Conservation (phyloP, 37 sponge, comb jelly and placozoan genomes). For the Tethya wilhelma region DNA sequence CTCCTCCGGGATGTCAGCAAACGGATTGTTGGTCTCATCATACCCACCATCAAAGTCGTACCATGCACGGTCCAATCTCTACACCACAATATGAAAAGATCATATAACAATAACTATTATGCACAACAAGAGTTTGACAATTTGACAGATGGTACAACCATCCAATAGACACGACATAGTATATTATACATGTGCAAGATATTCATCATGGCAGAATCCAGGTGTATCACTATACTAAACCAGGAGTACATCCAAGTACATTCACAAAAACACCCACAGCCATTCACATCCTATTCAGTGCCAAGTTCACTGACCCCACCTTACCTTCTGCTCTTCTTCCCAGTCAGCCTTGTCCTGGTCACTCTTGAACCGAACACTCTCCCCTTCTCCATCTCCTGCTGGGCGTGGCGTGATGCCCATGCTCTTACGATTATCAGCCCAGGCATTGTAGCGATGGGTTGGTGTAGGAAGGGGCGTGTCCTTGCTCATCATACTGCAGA, state of each 20-base stretch:
- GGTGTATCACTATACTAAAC: too few species aligned
- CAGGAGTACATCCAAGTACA: neutral
- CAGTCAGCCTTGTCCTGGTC: constrained; percentile 58
- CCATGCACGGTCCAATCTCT: constrained; percentile 98
- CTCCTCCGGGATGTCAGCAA: constrained; percentile 92
- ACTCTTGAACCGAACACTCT: constrained; percentile 17
- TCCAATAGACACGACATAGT: too few species aligned
- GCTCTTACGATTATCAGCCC: constrained; percentile 89
- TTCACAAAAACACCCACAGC: neutral
- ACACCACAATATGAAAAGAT: neutral
- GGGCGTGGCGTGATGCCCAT: constrained; percentile 66
- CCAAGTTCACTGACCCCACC: too few species aligned
- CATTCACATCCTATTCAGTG: too few species aligned
- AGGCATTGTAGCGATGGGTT: constrained; percentile 87
- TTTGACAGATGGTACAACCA: too few species aligned
- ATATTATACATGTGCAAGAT: too few species aligned
- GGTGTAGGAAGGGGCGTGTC: constrained; percentile 96
- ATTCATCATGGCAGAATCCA: too few species aligned
- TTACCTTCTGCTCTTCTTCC: constrained; percentile 93
- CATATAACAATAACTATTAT: too few species aligned
- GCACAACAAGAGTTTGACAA: too few species aligned
- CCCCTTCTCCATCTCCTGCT: constrained; percentile 3
- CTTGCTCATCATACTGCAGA: constrained; percentile 17
- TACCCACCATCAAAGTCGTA: constrained; percentile 95
- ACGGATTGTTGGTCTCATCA: constrained; percentile 91